Evolutionary conservation across 2,797 vertebrate genomes (phyloP).

Genomic region (Bovichtus variegatus): DNA sequence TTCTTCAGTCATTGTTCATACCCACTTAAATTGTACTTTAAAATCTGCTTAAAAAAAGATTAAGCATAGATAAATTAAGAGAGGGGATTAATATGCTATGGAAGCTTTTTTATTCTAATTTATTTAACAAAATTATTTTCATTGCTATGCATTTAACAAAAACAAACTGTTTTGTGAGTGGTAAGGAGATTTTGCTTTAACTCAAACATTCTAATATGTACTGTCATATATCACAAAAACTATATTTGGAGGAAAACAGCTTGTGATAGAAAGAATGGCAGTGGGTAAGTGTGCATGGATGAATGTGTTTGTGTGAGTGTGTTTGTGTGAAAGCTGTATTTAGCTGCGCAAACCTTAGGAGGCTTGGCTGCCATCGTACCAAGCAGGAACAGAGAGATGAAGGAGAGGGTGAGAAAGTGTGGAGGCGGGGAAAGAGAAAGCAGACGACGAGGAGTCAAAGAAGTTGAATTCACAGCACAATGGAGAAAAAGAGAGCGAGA

Average conservation of each 20-base stretch:
- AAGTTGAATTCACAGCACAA: slow-evolving; percentile 33
- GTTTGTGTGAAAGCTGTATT: slow-evolving; percentile 33
- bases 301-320: neutral
- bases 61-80: too few relatives aligned
- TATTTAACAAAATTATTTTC: neutral
- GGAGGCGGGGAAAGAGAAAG: slow-evolving; percentile 31
- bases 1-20: too few relatives aligned
- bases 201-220: slow-evolving; percentile 4
- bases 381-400: slow-evolving; percentile 22
- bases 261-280: neutral
- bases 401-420: slow-evolving; percentile 14
- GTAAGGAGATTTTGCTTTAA: neutral
- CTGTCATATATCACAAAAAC: slow-evolving; percentile 12
- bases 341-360: slow-evolving; percentile 32
- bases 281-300: neutral
- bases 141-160: neutral
- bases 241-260: slow-evolving; percentile 12
- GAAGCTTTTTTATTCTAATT: neutral
- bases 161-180: neutral
- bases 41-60: too few relatives aligned
- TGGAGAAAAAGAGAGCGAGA: neutral
- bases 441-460: slow-evolving; percentile 34
- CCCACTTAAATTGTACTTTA: too few relatives aligned
- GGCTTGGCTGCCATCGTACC: slow-evolving; percentile 17
- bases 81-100: neutral